These are phyloP conservation scores for Thelaira solivaga DNA, from an alignment of 2,888 invertebrate genomes.

Conservation along the genomic window DNA sequence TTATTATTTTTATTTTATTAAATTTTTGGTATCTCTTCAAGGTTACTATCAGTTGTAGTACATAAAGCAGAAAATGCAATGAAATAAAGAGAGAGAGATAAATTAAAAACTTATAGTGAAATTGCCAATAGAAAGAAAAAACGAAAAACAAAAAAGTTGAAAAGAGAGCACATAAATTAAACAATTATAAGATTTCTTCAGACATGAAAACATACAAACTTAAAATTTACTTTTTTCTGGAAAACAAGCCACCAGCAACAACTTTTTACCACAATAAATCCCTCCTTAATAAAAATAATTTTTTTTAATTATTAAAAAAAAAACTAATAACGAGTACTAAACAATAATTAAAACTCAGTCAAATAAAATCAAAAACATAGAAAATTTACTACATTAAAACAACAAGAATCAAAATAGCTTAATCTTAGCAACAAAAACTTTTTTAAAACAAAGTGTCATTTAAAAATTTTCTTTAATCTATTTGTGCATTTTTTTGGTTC, in stretches of 20 bases:
- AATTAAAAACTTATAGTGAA: slow-evolving; percentile 18
- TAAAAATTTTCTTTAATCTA: no score
- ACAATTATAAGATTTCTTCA: background rate
- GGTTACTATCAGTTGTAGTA: slow-evolving; percentile 19
- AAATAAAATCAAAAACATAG: background rate
- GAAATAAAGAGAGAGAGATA: background rate
- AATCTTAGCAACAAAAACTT: no score
- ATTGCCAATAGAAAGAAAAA: background rate
- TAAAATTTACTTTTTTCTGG: background rate
- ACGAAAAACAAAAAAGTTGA: background rate
- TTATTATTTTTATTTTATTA: no score
- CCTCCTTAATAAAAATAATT: slow-evolving; percentile 1
- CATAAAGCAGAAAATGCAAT: background rate
- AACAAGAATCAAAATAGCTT: no score
- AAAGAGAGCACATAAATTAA: background rate
- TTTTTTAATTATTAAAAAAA: background rate
- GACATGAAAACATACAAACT: background rate
- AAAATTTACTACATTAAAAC: background rate
- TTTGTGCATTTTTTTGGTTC: no score
- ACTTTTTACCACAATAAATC: background rate
- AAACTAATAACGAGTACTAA: background rate
- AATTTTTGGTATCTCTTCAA: slow-evolving; percentile 52
- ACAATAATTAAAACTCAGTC: background rate
- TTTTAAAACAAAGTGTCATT: no score
- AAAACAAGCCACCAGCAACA: slow-evolving; percentile 52